Conservation (phyloP, 2,113 vertebrate genomes). For the Dipodomys stephensi region DNA sequence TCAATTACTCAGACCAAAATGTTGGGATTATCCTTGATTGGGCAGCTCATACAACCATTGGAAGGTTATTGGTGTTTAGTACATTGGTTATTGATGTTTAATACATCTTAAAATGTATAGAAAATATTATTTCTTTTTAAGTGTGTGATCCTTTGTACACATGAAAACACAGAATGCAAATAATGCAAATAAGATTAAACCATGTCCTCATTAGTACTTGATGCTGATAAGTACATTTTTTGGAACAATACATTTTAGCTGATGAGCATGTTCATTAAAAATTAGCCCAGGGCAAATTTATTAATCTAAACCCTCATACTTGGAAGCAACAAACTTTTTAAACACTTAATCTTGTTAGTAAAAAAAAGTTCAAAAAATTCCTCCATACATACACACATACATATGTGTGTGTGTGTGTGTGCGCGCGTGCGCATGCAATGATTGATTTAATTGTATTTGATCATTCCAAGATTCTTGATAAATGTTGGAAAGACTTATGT, state of each 20-base stretch:
- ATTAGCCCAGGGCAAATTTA: constrained; percentile 68
- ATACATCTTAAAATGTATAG: constrained; percentile 29
- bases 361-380: constrained; percentile 48
- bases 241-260: constrained; percentile 62
- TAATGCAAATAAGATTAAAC: constrained; percentile 39
- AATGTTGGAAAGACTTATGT: constrained; percentile 65
- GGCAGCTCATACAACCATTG: neutral
- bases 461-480: constrained; percentile 70
- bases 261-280: constrained; percentile 73
- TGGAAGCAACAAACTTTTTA: constrained; percentile 69
- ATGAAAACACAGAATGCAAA: constrained; percentile 8
- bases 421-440: neutral
- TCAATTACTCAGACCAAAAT: neutral
- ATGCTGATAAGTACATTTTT: constrained; percentile 48
- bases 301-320: constrained; percentile 62
- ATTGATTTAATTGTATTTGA: constrained; percentile 67
- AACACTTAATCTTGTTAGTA: constrained; percentile 63
- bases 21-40: neutral
- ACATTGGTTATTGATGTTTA: no score
- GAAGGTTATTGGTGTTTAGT: constrained; percentile 7
- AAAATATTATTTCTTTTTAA: constrained; percentile 5
- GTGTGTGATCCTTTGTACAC: neutral
- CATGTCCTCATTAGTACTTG: constrained; percentile 57
- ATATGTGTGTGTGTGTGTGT: no score
- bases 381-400: no score